Conservation (phyloP, 2,888 invertebrate genomes). For the Watsonalla cultraria region DNA sequence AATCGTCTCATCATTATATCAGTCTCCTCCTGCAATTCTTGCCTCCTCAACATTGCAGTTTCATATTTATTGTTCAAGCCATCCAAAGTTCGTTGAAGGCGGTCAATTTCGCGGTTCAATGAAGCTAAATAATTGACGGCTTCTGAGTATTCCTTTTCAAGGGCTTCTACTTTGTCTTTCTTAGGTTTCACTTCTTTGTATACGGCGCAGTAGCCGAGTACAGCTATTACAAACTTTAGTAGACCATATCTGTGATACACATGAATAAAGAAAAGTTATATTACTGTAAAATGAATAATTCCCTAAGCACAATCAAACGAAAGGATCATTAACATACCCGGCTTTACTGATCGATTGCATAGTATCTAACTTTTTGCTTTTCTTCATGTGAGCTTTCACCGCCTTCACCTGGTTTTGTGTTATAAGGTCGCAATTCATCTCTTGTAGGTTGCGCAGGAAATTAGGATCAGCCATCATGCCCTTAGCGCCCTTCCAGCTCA, state of each 20-base stretch:
- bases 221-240: conserved; percentile 90
- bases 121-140: conserved; percentile 80
- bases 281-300: no score
- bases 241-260: conserved; percentile 80
- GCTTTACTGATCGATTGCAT: conserved; percentile 92
- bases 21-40: conserved; percentile 87
- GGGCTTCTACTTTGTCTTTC: conserved; percentile 87
- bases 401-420: conserved; percentile 84
- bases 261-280: no score
- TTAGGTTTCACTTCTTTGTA: conserved; percentile 92
- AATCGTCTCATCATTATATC: conserved; percentile 88
- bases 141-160: conserved; percentile 85
- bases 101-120: conserved; percentile 85
- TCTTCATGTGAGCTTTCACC: conserved; percentile 86
- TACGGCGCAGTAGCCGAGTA: conserved; percentile 93
- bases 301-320: no score
- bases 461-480: conserved; percentile 95
- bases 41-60: conserved; percentile 83
- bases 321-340: conserved; percentile 63
- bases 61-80: conserved; percentile 87
- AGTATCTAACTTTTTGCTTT: conserved; percentile 84
- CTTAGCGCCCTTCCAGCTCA: conserved; percentile 94
- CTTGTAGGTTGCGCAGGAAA: conserved; percentile 88
- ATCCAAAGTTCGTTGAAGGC: conserved; percentile 83
- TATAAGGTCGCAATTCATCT: conserved; percentile 90